Conservation (phyloP, 2,888 invertebrate genomes). For the Ctena decussata region DNA sequence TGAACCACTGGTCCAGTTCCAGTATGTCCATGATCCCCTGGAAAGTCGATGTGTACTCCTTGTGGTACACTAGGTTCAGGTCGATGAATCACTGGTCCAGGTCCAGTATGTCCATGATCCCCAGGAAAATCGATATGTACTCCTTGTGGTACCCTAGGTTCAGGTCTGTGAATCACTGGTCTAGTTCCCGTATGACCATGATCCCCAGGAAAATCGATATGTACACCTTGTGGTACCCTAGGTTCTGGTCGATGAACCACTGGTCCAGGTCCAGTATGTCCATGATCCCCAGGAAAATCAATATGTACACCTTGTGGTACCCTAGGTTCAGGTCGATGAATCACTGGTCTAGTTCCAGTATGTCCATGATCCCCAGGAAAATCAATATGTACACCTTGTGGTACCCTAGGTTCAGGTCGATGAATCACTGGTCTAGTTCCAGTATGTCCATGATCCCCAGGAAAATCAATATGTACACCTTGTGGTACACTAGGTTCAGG, state of each 20-base stretch:
- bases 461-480: background rate
- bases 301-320: no score
- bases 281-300: no score
- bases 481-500: background rate
- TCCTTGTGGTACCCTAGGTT: background rate
- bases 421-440: no score
- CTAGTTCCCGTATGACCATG: no score
- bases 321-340: no score
- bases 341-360: no score
- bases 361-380: background rate
- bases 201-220: no score
- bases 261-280: no score
- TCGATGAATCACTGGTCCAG: background rate
- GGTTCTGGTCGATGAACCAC: no score
- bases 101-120: background rate
- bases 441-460: no score
- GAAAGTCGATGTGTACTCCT: background rate
- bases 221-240: no score
- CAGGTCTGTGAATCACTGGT: background rate
- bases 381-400: background rate
- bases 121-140: background rate
- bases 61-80: background rate
- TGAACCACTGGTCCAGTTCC: background rate
- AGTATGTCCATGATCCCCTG: background rate
- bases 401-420: no score